These are phyloP conservation scores for Teleopsis dalmanni DNA, from an alignment of 1,140 invertebrate species.

Conservation along the genomic window DNA sequence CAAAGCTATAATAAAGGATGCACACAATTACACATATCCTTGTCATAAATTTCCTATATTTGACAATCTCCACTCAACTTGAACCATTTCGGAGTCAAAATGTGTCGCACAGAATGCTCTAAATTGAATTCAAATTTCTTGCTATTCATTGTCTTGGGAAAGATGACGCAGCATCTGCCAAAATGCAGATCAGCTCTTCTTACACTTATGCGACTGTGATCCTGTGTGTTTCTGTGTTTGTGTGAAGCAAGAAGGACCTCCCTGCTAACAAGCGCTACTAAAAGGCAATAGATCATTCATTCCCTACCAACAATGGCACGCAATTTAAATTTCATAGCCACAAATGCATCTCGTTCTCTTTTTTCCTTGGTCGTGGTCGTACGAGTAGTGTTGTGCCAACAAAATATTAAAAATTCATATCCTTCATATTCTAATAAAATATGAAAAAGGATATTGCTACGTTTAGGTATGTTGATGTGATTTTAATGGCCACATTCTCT, in stretches of 20 bases:
- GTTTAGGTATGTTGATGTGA: no score
- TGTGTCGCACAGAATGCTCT: no score
- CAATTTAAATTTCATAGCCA: constrained; percentile 11
- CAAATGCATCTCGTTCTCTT: constrained; percentile 7
- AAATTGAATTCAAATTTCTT: constrained; percentile 39
- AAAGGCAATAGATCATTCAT: constrained; percentile 37
- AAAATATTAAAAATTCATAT: no score
- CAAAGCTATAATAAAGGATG: no score
- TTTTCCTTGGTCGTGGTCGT: constrained; percentile 16
- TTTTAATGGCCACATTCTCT: no score
- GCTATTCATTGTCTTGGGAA: constrained; percentile 7
- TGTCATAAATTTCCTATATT: no score
- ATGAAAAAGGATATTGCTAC: no score
- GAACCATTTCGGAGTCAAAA: no score
- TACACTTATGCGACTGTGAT: neutral
- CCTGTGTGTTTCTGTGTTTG: neutral
- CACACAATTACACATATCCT: no score
- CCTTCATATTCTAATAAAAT: no score
- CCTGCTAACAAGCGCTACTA: constrained; percentile 6
- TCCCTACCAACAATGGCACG: constrained; percentile 10
- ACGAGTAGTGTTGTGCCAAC: neutral
- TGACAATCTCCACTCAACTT: no score
- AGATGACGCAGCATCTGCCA: constrained; percentile 38
- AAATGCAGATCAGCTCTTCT: constrained; percentile 28
- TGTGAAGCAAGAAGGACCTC: constrained; percentile 3